phyloP scores from a whole-genome alignment of 2,113 vertebrate species.

The Daboia siamensis region DNA sequence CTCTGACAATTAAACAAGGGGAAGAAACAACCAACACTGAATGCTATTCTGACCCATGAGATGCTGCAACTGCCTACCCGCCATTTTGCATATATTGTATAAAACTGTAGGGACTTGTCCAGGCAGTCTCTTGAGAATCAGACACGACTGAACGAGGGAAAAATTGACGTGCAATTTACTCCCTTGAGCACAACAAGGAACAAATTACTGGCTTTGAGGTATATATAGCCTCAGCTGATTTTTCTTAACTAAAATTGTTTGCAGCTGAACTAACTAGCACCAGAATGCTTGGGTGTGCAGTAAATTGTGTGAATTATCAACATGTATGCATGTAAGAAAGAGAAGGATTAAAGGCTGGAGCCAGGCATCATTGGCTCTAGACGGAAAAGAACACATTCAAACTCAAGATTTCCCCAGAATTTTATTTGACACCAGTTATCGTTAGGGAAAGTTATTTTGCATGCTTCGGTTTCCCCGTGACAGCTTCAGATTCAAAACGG shows the following conservation, averaged over 20 bases:
- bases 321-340: background rate
- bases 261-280: background rate
- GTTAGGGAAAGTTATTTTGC: background rate
- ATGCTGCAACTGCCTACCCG: background rate
- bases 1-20: background rate
- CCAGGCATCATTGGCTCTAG: background rate
- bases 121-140: background rate
- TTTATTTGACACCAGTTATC: background rate
- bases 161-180: background rate
- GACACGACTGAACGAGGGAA: background rate
- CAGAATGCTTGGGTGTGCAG: background rate
- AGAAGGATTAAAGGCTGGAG: background rate
- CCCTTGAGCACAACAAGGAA: background rate
- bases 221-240: background rate
- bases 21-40: background rate
- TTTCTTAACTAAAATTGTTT: background rate
- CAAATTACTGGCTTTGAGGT: background rate
- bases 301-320: background rate
- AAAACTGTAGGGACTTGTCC: background rate
- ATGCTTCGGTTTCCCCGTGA: background rate
- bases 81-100: background rate
- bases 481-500: background rate
- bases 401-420: background rate
- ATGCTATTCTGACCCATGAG: background rate
- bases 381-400: background rate